Percentiles rank a stretch among this genome's conserved stretches.
phyloP scores from a whole-genome alignment of 2,888 invertebrate species.

The Eubasilissa splendida region DNA sequence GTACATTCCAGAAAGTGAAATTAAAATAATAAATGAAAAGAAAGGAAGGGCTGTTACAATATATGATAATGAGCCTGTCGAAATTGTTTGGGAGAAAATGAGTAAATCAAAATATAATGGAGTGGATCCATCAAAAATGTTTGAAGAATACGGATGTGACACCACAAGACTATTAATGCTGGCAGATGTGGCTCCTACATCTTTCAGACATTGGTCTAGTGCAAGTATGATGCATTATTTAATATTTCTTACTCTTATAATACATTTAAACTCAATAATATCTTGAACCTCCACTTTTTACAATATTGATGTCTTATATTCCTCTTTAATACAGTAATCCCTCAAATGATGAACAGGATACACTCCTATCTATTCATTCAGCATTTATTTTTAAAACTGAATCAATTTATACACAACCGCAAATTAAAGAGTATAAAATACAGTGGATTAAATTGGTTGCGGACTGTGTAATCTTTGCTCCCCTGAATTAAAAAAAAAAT shows the following conservation, averaged over 20 bases:
- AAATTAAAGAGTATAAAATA: too few species aligned
- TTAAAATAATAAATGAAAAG: constrained; percentile 73
- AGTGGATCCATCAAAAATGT: constrained; percentile 89
- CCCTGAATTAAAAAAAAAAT: too few species aligned
- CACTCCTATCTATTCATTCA: too few species aligned
- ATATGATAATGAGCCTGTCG: constrained; percentile 78
- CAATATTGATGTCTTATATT: too few species aligned
- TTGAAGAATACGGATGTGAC: constrained; percentile 89
- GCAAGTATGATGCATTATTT: constrained; percentile 75
- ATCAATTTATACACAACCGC: too few species aligned
- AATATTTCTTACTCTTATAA: neutral
- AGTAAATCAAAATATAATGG: constrained; percentile 99
- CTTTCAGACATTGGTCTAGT: constrained; percentile 91
- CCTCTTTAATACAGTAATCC: too few species aligned
- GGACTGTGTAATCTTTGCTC: too few species aligned
- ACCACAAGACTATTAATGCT: constrained; percentile 91
- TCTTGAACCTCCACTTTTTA: too few species aligned
- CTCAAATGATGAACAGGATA: too few species aligned
- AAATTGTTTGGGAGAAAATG: constrained; percentile 96
- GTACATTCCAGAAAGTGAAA: constrained; percentile 82
- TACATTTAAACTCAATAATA: neutral
- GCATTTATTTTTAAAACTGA: too few species aligned
- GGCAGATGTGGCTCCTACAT: constrained; percentile 91
- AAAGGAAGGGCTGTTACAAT: constrained; percentile 76
- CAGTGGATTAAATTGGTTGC: too few species aligned